Conservation (phyloP, 2,888 invertebrate species). For the Drosophila borborema region DNA sequence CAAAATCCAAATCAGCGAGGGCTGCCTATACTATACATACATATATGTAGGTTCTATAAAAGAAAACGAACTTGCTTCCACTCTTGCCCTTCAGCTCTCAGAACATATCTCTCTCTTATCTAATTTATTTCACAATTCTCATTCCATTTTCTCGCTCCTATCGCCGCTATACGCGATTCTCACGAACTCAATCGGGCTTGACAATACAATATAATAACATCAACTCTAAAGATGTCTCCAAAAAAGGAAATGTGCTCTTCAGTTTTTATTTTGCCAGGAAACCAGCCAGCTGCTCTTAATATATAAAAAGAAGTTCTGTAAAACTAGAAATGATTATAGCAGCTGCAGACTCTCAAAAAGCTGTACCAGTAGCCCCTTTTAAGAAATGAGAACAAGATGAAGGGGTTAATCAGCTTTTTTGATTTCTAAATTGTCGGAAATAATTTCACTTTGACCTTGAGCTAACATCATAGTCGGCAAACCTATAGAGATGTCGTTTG, state of each 20-base stretch:
- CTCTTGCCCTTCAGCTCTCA: no score
- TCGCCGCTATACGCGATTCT: neutral
- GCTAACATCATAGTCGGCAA: slow-evolving; percentile 12
- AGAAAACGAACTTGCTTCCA: neutral
- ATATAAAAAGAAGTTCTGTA: neutral
- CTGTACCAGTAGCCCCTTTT: slow-evolving; percentile 13
- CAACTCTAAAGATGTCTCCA: no score
- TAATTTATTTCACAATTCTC: no score
- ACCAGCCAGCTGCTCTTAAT: slow-evolving; percentile 6
- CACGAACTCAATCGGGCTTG: neutral
- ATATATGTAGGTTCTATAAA: neutral
- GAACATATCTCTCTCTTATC: neutral
- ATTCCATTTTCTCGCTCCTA: neutral
- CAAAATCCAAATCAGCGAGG: slow-evolving; percentile 15
- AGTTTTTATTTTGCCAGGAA: slow-evolving; percentile 1
- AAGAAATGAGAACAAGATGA: neutral
- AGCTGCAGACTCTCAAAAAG: neutral
- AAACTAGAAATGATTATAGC: neutral
- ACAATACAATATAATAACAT: neutral
- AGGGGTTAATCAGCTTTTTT: slow-evolving; percentile 36
- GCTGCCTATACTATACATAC: neutral
- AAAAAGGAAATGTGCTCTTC: slow-evolving; percentile 3
- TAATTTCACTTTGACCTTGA: slow-evolving; percentile 65
- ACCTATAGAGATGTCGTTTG: neutral
- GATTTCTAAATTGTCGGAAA: slow-evolving; percentile 66